phyloP scores from a whole-genome alignment of 30 jellyfish, hydroid and myxozoan species.

The Hydra vulgaris region DNA sequence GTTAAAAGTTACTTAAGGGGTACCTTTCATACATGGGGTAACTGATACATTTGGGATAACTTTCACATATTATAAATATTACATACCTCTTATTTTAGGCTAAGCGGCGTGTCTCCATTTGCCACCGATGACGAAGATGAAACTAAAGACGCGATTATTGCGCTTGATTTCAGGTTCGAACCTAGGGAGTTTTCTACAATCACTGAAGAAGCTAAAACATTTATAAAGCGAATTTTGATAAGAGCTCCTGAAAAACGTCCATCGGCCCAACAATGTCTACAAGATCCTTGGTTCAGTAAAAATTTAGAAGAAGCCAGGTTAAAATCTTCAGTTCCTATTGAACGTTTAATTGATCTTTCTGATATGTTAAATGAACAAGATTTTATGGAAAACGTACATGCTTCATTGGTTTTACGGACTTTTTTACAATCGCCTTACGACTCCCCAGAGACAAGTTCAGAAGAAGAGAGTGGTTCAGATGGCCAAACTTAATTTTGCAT shows the following conservation, averaged over 20 bases:
- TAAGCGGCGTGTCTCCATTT: conserved; percentile 94
- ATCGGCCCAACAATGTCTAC: conserved; percentile 23
- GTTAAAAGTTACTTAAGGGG: too few species aligned
- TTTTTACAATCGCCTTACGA: conserved; percentile 91
- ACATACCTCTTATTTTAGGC: too few species aligned
- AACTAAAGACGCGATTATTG: conserved; percentile 89
- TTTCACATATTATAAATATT: too few species aligned
- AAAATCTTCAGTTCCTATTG: conserved; percentile 36
- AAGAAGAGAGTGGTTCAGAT: conserved; percentile 53
- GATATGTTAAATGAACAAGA: conserved; percentile 84
- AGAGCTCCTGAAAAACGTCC: conserved; percentile 82
- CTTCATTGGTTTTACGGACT: conserved; percentile 77
- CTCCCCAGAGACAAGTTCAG: conserved; percentile 73
- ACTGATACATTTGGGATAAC: too few species aligned
- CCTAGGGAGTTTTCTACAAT: conserved; percentile 69
- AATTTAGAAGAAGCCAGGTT: conserved; percentile 30
- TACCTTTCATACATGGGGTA: too few species aligned
- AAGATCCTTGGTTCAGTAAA: conserved; percentile 29
- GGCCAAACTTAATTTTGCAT: background rate
- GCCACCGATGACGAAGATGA: conserved; percentile 98
- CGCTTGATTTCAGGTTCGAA: conserved; percentile 83
- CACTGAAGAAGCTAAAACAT: conserved; percentile 88
- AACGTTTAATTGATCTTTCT: conserved; percentile 52
- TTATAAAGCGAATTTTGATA: conserved; percentile 57
- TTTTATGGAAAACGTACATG: conserved; percentile 70